Evolutionary conservation across 1,140 invertebrate species (phyloP), one percentile per base, ranked within the genome.

Genomic region (Phymastichus coffea): DNA sequence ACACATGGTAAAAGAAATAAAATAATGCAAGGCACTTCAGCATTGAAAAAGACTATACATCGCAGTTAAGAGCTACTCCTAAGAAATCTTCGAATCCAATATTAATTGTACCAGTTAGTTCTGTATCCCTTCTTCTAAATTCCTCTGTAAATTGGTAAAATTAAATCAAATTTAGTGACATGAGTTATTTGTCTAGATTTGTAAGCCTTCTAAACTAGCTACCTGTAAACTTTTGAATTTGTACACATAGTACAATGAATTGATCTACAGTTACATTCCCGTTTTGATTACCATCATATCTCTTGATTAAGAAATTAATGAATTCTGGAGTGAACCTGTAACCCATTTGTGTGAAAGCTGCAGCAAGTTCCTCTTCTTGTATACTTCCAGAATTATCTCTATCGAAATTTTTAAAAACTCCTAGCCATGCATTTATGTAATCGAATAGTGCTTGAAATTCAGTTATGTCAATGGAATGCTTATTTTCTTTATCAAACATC

Each of bases 1-100:
- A n/a, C n/a, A 15, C n/a, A 4, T 14, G 14, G n/a, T 53, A 2
- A 53, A 40, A 41, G n/a, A 22, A 15, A 26, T 40, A 17, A 26
- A 53, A 40, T 17, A 40, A 20, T n/a, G n/a, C n/a, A n/a, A n/a
- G n/a, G n/a, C n/a, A n/a, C n/a, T n/a, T n/a, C n/a, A n/a, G n/a
- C n/a, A n/a, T n/a, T n/a, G n/a, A n/a, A n/a, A n/a, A n/a, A n/a
- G n/a, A n/a, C n/a, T n/a, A n/a, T n/a, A n/a, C 80, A 35, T 85
- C 86, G 74, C 87, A 89, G 66, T 83, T 86, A 17, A 94, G 81
- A 56, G 89, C 88, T 61, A 92, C 80, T 59, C 80, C 83, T 40
- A 94, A 74, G 67, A 94, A 95, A 69, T 95, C 93, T 83, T 95
- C 93, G 72, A 94, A 95, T 28, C 75, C 83, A 70, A 95, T 88